A percentile compares a stretch with the other conserved stretches of the same genome.
These are phyloP conservation scores for Protaetia brevitarsis DNA, from an alignment of 1,140 invertebrate genomes.

Conservation along the genomic window DNA sequence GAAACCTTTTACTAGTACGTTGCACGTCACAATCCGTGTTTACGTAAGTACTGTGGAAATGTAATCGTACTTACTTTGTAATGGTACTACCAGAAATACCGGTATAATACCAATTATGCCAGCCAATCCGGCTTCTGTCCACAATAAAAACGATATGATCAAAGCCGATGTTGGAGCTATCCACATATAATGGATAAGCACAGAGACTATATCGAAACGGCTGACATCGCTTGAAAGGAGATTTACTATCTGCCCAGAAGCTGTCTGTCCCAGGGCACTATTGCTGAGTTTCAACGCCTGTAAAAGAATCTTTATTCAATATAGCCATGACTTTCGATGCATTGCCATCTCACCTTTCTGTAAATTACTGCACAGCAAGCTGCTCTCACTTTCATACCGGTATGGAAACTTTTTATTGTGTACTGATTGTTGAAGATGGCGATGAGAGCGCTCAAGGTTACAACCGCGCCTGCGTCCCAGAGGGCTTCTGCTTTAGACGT, in stretches of 20 bases:
- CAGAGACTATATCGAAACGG: constrained; percentile 59
- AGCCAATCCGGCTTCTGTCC: constrained; percentile 60
- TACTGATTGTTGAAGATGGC: constrained; percentile 60
- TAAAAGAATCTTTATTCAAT: no score
- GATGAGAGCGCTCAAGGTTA: constrained; percentile 52
- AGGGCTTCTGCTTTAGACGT: constrained; percentile 52
- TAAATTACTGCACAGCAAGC: constrained; percentile 66
- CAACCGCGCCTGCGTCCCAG: constrained; percentile 58
- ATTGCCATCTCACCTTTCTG: constrained; percentile 59
- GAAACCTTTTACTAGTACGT: neutral
- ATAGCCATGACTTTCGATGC: no score
- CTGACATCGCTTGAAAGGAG: constrained; percentile 77
- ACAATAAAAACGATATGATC: constrained; percentile 63
- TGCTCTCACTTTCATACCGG: constrained; percentile 59
- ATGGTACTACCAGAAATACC: constrained; percentile 67
- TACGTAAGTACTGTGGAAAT: no score
- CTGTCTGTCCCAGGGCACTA: constrained; percentile 69
- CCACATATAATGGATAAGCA: constrained; percentile 63
- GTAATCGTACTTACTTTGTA: constrained; percentile 61
- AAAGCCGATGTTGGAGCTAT: constrained; percentile 63
- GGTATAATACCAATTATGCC: constrained; percentile 67
- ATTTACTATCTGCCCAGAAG: constrained; percentile 82
- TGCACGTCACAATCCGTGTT: neutral
- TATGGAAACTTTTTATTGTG: constrained; percentile 57
- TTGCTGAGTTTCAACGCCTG: constrained; percentile 59